Percentiles rank a stretch among this genome's conserved stretches.
Evolutionary conservation across 92 coral and sea anemone species (phyloP).

Genomic region (Siderastrea siderea): DNA sequence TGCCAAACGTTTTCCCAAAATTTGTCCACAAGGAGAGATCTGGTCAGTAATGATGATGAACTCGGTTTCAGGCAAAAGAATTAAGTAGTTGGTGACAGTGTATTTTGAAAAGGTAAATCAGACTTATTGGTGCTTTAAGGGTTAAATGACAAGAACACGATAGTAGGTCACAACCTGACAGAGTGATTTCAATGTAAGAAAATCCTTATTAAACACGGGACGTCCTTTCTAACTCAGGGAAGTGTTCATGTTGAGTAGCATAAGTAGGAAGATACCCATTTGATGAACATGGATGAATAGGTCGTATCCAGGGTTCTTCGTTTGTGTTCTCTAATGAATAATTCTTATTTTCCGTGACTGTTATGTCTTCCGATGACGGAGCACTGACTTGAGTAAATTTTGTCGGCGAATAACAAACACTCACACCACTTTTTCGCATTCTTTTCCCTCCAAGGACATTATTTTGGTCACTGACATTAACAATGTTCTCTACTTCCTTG

Average conservation of each 20-base stretch:
- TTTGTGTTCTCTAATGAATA: not conserved
- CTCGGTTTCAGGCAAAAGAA: too few relatives aligned
- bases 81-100: too few relatives aligned
- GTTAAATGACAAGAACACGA: too few relatives aligned
- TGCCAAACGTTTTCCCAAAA: too few relatives aligned
- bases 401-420: constrained; percentile 4
- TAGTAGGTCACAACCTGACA: not conserved
- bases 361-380: not conserved
- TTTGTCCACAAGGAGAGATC: too few relatives aligned
- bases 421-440: constrained; percentile 15
- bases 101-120: too few relatives aligned
- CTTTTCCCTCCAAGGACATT: not conserved
- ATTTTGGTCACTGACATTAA: not conserved
- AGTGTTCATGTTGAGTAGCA: not conserved
- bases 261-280: not conserved
- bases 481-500: not conserved
- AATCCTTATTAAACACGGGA: constrained; percentile 8
- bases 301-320: not conserved
- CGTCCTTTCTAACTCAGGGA: constrained; percentile 7
- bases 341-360: not conserved
- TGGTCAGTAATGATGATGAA: too few relatives aligned
- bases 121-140: too few relatives aligned
- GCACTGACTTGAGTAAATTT: not conserved
- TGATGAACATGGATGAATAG: not conserved
- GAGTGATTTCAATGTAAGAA: not conserved